These are phyloP conservation scores for Pseudomyrmex cubaensis DNA, from an alignment of 1,140 invertebrate genomes.

Conservation along the genomic window DNA sequence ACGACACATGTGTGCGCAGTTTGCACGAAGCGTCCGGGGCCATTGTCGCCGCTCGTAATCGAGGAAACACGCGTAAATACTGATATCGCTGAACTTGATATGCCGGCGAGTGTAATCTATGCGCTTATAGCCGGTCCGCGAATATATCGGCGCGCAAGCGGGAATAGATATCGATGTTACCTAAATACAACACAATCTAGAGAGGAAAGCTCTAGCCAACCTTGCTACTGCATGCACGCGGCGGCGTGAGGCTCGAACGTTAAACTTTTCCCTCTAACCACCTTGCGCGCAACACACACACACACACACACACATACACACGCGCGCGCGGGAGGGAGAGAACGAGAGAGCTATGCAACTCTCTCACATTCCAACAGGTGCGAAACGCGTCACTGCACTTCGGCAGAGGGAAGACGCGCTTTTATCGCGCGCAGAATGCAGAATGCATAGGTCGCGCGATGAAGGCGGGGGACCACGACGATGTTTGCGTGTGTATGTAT, in stretches of 20 bases:
- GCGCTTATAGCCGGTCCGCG: constrained; percentile 12
- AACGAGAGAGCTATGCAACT: constrained; percentile 23
- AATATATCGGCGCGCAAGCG: constrained; percentile 9
- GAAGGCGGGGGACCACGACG: constrained; percentile 27
- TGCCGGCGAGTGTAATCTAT: constrained; percentile 15
- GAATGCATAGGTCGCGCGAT: constrained; percentile 60
- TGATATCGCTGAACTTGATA: not conserved
- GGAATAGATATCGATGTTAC: constrained; percentile 18
- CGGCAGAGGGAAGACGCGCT: constrained; percentile 54
- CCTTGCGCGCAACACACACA: constrained; percentile 4
- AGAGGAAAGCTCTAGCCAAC: too few relatives aligned
- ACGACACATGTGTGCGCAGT: too few relatives aligned
- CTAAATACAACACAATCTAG: not conserved
- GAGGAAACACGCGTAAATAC: constrained; percentile 8
- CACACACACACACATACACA: too few relatives aligned
- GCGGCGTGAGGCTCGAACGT: constrained; percentile 51
- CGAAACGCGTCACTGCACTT: constrained; percentile 78
- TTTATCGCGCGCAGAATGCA: constrained; percentile 66
- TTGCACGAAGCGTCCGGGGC: not conserved
- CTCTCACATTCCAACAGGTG: constrained; percentile 83
- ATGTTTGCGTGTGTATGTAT: constrained; percentile 16
- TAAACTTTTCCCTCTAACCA: constrained; percentile 65
- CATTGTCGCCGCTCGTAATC: not conserved
- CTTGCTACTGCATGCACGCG: too few relatives aligned
- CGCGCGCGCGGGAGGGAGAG: too few relatives aligned